Evolutionary conservation across 2,888 invertebrate species (phyloP).

Genomic region (Rhagium mordax): DNA sequence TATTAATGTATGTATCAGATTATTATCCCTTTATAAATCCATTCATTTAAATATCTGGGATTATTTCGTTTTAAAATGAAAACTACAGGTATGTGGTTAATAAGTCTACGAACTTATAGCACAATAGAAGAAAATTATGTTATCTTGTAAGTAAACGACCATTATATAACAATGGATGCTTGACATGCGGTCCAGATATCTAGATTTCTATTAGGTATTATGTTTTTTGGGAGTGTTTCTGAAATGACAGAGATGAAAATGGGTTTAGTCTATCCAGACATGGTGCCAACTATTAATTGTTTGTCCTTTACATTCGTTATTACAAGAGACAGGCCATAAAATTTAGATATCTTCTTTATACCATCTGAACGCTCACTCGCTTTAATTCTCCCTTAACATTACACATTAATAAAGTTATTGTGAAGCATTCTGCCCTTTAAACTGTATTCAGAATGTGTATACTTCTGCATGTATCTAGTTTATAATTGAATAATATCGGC

Average conservation of each 20-base stretch:
- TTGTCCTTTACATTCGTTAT: constrained; percentile 19
- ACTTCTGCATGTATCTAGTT: no score
- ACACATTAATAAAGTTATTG: neutral
- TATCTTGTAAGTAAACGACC: constrained; percentile 16
- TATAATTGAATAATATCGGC: no score
- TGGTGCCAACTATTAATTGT: constrained; percentile 26
- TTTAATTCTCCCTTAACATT: neutral
- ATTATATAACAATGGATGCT: constrained; percentile 8
- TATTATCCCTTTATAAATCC: constrained; percentile 16
- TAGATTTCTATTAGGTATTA: constrained; percentile 25
- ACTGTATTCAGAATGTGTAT: no score
- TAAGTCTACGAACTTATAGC: constrained; percentile 16
- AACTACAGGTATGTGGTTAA: constrained; percentile 26
- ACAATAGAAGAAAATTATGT: constrained; percentile 19
- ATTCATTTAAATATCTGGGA: constrained; percentile 25
- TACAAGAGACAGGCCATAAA: constrained; percentile 4
- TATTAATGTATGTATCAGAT: constrained; percentile 29
- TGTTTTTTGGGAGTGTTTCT: constrained; percentile 13
- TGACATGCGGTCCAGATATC: constrained; percentile 26
- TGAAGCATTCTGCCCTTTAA: no score
- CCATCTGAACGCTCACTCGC: neutral
- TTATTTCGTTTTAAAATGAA: neutral
- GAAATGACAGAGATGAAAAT: constrained; percentile 27
- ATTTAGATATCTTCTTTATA: constrained; percentile 27
- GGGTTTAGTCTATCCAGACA: constrained; percentile 18